These are phyloP conservation scores for Cyrtorhinus lividipennis DNA, from an alignment of 1,140 invertebrate genomes.

Conservation along the genomic window DNA sequence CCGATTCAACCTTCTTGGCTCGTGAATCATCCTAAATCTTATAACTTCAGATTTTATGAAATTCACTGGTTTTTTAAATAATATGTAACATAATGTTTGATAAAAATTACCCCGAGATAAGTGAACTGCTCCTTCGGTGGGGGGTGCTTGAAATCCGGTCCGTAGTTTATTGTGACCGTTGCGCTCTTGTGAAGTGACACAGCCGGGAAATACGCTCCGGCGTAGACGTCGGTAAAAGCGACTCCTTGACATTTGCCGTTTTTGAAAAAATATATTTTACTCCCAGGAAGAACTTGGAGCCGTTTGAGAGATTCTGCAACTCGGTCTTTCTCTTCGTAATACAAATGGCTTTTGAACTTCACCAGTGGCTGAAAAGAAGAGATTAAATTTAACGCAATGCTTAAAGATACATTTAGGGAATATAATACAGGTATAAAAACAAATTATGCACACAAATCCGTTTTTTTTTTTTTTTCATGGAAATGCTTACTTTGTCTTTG, in stretches of 20 bases:
- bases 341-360: conserved; percentile 94
- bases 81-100: too few species aligned
- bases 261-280: conserved; percentile 85
- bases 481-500: conserved; percentile 83
- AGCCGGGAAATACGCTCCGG: conserved; percentile 87
- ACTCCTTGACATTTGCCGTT: conserved; percentile 78
- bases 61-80: too few species aligned
- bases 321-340: conserved; percentile 97
- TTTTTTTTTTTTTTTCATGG: not conserved
- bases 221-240: conserved; percentile 73
- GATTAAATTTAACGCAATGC: not conserved
- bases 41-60: too few species aligned
- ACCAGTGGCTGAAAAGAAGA: conserved; percentile 61
- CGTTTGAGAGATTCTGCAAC: conserved; percentile 70
- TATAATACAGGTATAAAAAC: not conserved
- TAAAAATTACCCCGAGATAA: conserved; percentile 66
- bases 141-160: conserved; percentile 80
- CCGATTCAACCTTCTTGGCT: too few species aligned
- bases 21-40: too few species aligned
- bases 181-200: conserved; percentile 83
- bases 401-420: not conserved
- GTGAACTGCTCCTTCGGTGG: conserved; percentile 45
- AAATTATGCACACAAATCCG: not conserved
- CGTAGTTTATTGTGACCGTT: conserved; percentile 89
- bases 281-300: conserved; percentile 53